Conservation (phyloP, 1,140 invertebrate genomes). For the Tetranychus cinnabarinus region DNA sequence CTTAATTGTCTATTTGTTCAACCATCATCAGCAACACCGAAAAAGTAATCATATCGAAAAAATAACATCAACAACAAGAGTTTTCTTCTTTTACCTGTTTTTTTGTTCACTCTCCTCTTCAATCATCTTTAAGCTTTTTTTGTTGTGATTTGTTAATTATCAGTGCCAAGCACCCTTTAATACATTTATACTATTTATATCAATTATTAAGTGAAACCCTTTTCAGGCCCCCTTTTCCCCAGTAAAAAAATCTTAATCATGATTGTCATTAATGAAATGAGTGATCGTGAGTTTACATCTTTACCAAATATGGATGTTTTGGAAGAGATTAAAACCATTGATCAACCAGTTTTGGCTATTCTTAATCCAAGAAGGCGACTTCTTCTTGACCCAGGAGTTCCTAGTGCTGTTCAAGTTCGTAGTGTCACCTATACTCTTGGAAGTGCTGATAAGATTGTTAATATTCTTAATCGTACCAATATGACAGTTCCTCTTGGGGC, state of each 20-base stretch:
- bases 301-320: not conserved
- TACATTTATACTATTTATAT: too few relatives aligned
- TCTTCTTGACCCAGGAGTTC: not conserved
- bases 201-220: too few relatives aligned
- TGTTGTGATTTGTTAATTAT: too few relatives aligned
- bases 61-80: too few relatives aligned
- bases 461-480: not conserved
- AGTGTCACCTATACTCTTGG: not conserved
- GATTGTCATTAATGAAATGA: not conserved
- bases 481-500: not conserved
- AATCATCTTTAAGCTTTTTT: too few relatives aligned
- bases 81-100: too few relatives aligned
- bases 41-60: too few relatives aligned
- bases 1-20: too few relatives aligned
- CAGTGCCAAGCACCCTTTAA: too few relatives aligned
- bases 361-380: not conserved
- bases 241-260: not conserved
- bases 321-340: not conserved
- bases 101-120: too few relatives aligned
- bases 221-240: too few relatives aligned
- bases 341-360: not conserved
- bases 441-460: not conserved
- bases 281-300: not conserved
- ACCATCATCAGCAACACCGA: too few relatives aligned
- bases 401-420: not conserved